Percentiles rank a stretch among this genome's conserved stretches.
These are phyloP conservation scores for Syritta pipiens DNA, from an alignment of 2,888 invertebrate genomes.

Conservation along the genomic window DNA sequence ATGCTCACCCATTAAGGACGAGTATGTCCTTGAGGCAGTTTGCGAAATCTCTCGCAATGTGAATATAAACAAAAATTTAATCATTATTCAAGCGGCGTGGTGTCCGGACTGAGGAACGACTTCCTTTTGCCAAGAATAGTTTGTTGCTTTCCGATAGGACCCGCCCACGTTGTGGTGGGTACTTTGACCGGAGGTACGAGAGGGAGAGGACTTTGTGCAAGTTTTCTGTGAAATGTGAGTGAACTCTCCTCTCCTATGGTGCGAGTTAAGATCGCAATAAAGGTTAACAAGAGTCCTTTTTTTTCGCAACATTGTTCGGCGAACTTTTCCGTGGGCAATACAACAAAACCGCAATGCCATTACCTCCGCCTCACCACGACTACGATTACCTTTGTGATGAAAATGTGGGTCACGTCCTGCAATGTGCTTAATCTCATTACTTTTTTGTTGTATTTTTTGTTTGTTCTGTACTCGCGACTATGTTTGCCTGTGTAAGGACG, in stretches of 20 bases:
- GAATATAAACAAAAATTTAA: slow-evolving; percentile 29
- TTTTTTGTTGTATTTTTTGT: background rate
- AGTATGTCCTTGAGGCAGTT: background rate
- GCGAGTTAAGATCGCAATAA: slow-evolving; percentile 41
- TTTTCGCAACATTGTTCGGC: slow-evolving; percentile 17
- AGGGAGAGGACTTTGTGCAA: slow-evolving; percentile 8
- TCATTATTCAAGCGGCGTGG: slow-evolving; percentile 7
- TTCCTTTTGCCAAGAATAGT: background rate
- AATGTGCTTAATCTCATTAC: slow-evolving; percentile 54
- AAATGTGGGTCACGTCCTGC: slow-evolving; percentile 58
- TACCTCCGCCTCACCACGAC: background rate
- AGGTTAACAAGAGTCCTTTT: slow-evolving; percentile 31
- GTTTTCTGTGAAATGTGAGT: slow-evolving; percentile 5
- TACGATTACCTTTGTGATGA: slow-evolving; percentile 41
- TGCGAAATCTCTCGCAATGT: background rate
- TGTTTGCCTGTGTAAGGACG: background rate
- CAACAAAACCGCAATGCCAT: background rate
- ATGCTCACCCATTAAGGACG: background rate
- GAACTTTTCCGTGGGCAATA: background rate
- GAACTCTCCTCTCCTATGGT: background rate
- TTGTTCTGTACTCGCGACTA: slow-evolving; percentile 1
- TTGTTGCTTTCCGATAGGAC: slow-evolving; percentile 9
- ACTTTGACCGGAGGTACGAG: background rate
- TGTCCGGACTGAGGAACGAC: background rate
- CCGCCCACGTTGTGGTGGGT: too few relatives aligned